A percentile compares a stretch with the other conserved stretches of the same genome.
These are phyloP conservation scores for Tetanocera ferruginea DNA, from an alignment of 2,888 invertebrate genomes.

Conservation along the genomic window DNA sequence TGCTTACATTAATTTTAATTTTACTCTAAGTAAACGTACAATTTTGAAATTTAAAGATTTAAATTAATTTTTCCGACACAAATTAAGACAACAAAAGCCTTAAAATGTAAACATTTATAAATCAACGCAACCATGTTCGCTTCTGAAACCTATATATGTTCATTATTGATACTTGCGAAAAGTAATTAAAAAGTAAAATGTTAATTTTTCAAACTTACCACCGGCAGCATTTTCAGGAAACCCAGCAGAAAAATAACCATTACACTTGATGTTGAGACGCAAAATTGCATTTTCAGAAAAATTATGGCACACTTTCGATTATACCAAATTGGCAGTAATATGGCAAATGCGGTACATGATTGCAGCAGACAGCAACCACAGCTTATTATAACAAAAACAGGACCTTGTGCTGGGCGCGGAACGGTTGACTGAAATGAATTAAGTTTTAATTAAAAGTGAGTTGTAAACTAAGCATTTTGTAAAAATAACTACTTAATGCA, in stretches of 20 bases:
- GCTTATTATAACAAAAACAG: slow-evolving; percentile 68
- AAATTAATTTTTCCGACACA: no score
- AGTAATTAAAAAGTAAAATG: background rate
- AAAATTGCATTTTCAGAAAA: slow-evolving; percentile 79
- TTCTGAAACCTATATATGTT: no score
- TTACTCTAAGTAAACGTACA: no score
- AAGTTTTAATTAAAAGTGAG: background rate
- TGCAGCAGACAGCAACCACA: slow-evolving; percentile 69
- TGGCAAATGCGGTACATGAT: slow-evolving; percentile 68
- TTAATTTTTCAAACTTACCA: slow-evolving; percentile 66
- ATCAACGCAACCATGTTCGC: background rate
- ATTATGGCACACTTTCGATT: slow-evolving; percentile 72
- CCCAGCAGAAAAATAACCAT: slow-evolving; percentile 75
- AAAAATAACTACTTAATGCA: no score
- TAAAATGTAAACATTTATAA: no score
- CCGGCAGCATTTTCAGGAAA: slow-evolving; percentile 70
- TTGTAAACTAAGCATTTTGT: background rate
- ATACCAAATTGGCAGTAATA: slow-evolving; percentile 68
- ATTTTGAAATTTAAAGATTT: no score
- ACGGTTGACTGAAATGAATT: slow-evolving; percentile 25
- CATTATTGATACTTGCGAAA: no score
- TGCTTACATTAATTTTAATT: no score
- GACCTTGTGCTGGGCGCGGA: slow-evolving; percentile 57
- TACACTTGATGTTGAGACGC: slow-evolving; percentile 78
- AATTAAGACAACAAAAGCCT: no score